Percentiles rank a stretch among this genome's conserved stretches.
phyloP scores from a whole-genome alignment of 2,113 vertebrate genomes.

The Tylochromis polylepis region DNA sequence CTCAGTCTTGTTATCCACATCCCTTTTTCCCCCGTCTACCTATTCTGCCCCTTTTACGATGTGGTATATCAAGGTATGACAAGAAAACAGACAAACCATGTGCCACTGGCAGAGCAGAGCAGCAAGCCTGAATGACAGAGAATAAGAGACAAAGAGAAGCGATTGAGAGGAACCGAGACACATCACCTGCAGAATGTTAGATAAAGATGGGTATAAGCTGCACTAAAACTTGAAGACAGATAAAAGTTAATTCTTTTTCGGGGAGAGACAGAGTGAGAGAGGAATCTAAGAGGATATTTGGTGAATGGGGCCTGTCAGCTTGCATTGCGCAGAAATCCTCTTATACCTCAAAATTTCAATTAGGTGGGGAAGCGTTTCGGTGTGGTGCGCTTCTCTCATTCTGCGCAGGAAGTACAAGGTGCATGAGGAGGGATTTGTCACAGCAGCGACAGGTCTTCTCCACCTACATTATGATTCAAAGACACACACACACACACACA shows the following conservation, averaged over 20 bases:
- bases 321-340: slow-evolving; percentile 69
- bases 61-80: slow-evolving; percentile 25
- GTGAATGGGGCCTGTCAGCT: slow-evolving; percentile 69
- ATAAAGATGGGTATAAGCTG: slow-evolving; percentile 48
- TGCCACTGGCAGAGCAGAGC: slow-evolving; percentile 3
- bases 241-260: slow-evolving; percentile 55
- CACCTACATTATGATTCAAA: slow-evolving; percentile 58
- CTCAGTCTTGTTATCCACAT: not conserved
- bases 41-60: not conserved
- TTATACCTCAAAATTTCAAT: slow-evolving; percentile 77
- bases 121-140: slow-evolving; percentile 39
- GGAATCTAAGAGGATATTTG: slow-evolving; percentile 66
- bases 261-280: slow-evolving; percentile 28
- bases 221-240: slow-evolving; percentile 51
- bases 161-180: slow-evolving; percentile 20
- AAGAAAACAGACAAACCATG: slow-evolving; percentile 28
- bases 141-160: slow-evolving; percentile 16
- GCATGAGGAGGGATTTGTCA: slow-evolving; percentile 63
- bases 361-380: slow-evolving; percentile 56
- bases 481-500: not conserved
- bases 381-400: slow-evolving; percentile 27
- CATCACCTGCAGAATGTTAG: slow-evolving; percentile 29
- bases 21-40: not conserved
- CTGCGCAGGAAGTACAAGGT: slow-evolving; percentile 51
- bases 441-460: slow-evolving; percentile 52